These are phyloP conservation scores for Timandra comae DNA, from an alignment of 2,888 invertebrate species.

Conservation along the genomic window DNA sequence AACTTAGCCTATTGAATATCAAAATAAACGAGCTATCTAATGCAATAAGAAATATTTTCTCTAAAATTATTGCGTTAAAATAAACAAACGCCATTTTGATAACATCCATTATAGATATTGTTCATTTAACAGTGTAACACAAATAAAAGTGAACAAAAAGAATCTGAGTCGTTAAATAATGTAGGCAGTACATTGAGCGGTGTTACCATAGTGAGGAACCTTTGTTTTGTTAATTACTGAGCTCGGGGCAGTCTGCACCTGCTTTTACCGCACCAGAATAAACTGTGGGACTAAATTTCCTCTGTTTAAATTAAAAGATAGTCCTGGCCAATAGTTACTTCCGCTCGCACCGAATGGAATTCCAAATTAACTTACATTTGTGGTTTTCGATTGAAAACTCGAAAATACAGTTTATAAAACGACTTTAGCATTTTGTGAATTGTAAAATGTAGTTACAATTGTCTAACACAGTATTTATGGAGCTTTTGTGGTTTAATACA, in stretches of 20 bases:
- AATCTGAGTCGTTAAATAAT: constrained; percentile 47
- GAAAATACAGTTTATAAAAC: constrained; percentile 20
- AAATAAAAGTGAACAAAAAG: constrained; percentile 33
- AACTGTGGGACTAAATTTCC: constrained; percentile 54
- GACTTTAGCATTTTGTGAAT: constrained; percentile 12
- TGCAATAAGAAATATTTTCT: too few relatives aligned
- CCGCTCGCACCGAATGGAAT: constrained; percentile 29
- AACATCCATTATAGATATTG: too few relatives aligned
- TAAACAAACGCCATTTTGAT: too few relatives aligned
- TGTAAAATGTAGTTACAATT: neutral
- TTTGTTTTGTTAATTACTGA: constrained; percentile 68
- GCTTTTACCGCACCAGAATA: constrained; percentile 56
- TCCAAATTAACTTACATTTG: constrained; percentile 36
- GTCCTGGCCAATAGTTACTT: constrained; percentile 47
- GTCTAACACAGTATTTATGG: neutral
- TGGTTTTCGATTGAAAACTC: constrained; percentile 23
- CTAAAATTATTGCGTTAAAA: too few relatives aligned
- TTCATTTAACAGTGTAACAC: too few relatives aligned
- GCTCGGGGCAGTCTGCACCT: constrained; percentile 54
- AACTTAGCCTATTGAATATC: too few relatives aligned
- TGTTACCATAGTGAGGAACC: constrained; percentile 55
- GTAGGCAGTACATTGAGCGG: constrained; percentile 51
- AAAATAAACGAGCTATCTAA: too few relatives aligned
- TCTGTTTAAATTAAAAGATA: constrained; percentile 58
- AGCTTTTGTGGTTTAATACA: too few relatives aligned